A percentile compares a stretch with the other conserved stretches of the same genome.
These are phyloP conservation scores for Orchestia grillus DNA, from an alignment of 1,140 invertebrate genomes.

Conservation along the genomic window DNA sequence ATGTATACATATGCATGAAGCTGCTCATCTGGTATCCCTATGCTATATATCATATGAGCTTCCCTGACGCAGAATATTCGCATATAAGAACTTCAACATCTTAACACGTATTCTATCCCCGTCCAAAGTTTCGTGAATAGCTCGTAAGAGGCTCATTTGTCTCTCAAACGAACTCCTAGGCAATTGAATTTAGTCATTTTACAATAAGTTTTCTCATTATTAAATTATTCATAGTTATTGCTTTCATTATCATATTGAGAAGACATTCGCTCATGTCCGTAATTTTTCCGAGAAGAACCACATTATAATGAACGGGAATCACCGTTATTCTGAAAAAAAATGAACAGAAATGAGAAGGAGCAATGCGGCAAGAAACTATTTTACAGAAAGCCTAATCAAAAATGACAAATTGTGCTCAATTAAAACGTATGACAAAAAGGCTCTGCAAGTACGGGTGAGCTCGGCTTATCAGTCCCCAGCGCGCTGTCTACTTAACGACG, in stretches of 20 bases:
- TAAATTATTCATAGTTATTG: neutral
- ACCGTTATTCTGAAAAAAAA: neutral
- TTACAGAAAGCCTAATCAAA: too few species aligned
- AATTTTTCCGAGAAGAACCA: neutral
- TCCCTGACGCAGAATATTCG: neutral
- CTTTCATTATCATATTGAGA: neutral
- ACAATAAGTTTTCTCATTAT: neutral
- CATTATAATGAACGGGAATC: neutral
- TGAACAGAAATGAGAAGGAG: neutral
- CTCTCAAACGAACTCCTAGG: neutral
- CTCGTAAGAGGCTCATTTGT: neutral
- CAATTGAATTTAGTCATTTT: neutral
- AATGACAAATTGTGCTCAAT: too few species aligned
- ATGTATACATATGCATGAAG: neutral
- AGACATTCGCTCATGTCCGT: neutral
- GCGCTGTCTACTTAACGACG: neutral
- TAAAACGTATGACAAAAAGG: too few species aligned
- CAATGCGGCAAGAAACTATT: neutral
- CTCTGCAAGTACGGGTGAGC: neutral
- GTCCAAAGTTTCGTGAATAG: neutral
- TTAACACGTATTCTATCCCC: neutral
- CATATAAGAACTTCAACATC: neutral
- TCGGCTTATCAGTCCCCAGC: neutral
- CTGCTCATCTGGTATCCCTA: neutral
- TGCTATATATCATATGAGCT: neutral